Conservation (phyloP, 1,140 invertebrate genomes). For the Meloidogyne floridensis region DNA sequence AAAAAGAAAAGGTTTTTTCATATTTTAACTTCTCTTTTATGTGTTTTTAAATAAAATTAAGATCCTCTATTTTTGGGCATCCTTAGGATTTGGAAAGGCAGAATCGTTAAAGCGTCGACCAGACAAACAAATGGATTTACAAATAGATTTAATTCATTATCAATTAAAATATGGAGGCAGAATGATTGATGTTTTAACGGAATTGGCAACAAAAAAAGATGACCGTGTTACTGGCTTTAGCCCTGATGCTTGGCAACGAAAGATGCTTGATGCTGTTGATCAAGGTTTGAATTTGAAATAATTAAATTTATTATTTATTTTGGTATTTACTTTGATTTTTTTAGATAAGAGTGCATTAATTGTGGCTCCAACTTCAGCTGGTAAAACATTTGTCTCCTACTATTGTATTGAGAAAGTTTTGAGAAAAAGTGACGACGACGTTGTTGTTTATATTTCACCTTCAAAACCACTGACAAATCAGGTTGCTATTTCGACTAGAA, state of each 20-base stretch:
- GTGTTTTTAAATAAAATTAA: slow-evolving; percentile 15
- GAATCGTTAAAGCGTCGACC: slow-evolving; percentile 31
- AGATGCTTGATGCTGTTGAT: slow-evolving; percentile 64
- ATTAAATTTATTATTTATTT: no score
- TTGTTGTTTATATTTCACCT: slow-evolving; percentile 65
- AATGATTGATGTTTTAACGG: slow-evolving; percentile 61
- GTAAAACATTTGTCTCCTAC: slow-evolving; percentile 65
- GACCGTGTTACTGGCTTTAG: slow-evolving; percentile 63
- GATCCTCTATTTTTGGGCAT: slow-evolving; percentile 56
- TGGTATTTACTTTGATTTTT: slow-evolving; percentile 20
- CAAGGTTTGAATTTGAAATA: slow-evolving; percentile 40
- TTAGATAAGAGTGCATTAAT: slow-evolving; percentile 65
- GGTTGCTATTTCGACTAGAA: slow-evolving; percentile 34
- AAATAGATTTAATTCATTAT: slow-evolving; percentile 62
- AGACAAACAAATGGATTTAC: slow-evolving; percentile 55
- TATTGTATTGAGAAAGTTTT: slow-evolving; percentile 66
- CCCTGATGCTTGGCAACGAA: slow-evolving; percentile 63
- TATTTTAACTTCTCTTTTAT: slow-evolving; percentile 4
- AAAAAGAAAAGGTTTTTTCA: slow-evolving; percentile 55
- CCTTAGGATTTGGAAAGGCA: slow-evolving; percentile 53
- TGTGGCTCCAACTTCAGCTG: slow-evolving; percentile 64
- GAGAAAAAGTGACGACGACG: slow-evolving; percentile 59
- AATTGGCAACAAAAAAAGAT: slow-evolving; percentile 56
- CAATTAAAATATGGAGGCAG: slow-evolving; percentile 61
- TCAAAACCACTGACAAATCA: slow-evolving; percentile 65